Evolutionary conservation across 1,140 invertebrate genomes (phyloP).

Genomic region (Oncopeltus fasciatus): DNA sequence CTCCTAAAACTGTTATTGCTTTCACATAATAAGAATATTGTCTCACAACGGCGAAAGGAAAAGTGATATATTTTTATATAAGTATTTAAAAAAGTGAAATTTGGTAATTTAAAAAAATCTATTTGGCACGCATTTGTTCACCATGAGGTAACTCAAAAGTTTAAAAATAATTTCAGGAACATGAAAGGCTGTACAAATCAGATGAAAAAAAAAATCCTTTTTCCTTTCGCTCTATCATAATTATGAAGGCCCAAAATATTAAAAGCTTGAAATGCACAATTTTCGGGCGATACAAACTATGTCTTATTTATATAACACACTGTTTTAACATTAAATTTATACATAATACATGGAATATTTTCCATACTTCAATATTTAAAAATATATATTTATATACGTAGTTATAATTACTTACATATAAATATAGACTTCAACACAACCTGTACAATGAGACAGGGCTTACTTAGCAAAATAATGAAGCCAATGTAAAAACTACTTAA

Average conservation of each 20-base stretch:
- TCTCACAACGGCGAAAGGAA: slow-evolving; percentile 24
- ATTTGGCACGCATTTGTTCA: neutral
- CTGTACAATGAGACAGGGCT: slow-evolving; percentile 6
- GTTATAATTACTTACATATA: neutral
- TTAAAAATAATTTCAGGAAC: neutral
- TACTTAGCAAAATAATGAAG: slow-evolving; percentile 10
- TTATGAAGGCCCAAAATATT: slow-evolving; percentile 8
- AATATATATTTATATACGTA: slow-evolving; percentile 14
- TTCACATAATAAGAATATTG: slow-evolving; percentile 26
- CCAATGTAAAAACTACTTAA: slow-evolving; percentile 9
- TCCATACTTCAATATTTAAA: neutral
- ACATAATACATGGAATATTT: neutral
- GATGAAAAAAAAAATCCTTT: slow-evolving; percentile 9
- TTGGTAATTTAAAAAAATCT: neutral
- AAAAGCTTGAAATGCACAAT: slow-evolving; percentile 16
- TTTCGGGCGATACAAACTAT: slow-evolving; percentile 2
- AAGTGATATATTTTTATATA: slow-evolving; percentile 4
- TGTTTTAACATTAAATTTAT: slow-evolving; percentile 5
- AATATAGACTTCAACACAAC: slow-evolving; percentile 9
- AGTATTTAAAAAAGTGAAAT: neutral
- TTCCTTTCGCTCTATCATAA: slow-evolving; percentile 13
- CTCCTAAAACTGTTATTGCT: slow-evolving; percentile 30
- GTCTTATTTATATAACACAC: slow-evolving; percentile 6
- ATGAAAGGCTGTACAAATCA: slow-evolving; percentile 1
- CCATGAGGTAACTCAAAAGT: slow-evolving; percentile 2